Base-by-base conservation (phyloP, 1,140 invertebrate genomes). In the Hetaerina americana region DNA sequence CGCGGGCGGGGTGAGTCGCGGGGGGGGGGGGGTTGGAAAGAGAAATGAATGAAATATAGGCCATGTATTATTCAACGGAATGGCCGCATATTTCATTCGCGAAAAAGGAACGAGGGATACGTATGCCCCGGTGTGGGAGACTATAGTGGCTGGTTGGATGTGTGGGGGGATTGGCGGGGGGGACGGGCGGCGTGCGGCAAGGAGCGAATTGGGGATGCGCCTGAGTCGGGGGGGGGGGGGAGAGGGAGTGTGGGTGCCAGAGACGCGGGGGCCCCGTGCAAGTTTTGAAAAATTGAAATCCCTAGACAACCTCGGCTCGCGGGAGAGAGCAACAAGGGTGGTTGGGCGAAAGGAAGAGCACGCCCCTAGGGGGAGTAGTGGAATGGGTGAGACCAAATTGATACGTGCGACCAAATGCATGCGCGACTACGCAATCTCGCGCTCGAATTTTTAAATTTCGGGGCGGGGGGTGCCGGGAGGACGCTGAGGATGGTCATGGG, bases 31-130 rank as follows among this genome's bases (percentile, higher is more conserved):
- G 29, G 66, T 66, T 68, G 27, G 70, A 40, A 74, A 71, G 71
- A 72, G 70, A 73, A 71, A 75, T 72, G 72, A 71, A 68, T 66
- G 74, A 76, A 71, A 73, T 73, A 76, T 71, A 73, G 68, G 27
- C 72, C 72, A 74, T 74, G 72, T 73, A 73, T 74, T 74, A 74
- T 74, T 73, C 74, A 74, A 71, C 72, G 66, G 69, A 74, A 74
- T 73, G 73, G 74, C 69, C 70, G 49, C 74, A 74, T 74, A 74
- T 74, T 74, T 74, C 72, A 74, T 73, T 72, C 69, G 57, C 70
- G 57, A 72, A 74, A 74, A 67, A 66, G 68, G 72, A 69, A 70
- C 40, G 40, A n/a, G 3, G 40, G 40, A 57, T 57, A 18, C 22
- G 40, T 57, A 57, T 40, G 31, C 31, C 31, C 18, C 40, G 67